Conservation (phyloP, 2,113 vertebrate species). For the Notechis scutatus region DNA sequence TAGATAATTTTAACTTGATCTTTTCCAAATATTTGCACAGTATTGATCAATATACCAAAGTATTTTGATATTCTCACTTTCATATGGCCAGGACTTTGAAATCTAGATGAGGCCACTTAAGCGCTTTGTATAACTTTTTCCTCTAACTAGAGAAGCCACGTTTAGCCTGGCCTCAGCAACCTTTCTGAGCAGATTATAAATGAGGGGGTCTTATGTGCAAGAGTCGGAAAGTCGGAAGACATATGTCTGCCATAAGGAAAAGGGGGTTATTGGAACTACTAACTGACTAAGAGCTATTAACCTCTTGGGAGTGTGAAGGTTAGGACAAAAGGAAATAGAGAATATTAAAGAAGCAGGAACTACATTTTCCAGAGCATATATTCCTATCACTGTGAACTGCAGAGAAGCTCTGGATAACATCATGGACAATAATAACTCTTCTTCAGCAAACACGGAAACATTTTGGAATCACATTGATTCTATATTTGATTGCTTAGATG, state of each 20-base stretch:
- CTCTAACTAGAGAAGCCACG: slow-evolving; percentile 31
- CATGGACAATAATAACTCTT: slow-evolving; percentile 50
- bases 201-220: slow-evolving; percentile 25
- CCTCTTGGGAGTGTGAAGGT: slow-evolving; percentile 56
- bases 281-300: slow-evolving; percentile 53
- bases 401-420: slow-evolving; percentile 65
- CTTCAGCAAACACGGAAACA: slow-evolving; percentile 16
- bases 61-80: slow-evolving; percentile 42
- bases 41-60: slow-evolving; percentile 25
- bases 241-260: slow-evolving; percentile 64
- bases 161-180: slow-evolving; percentile 16
- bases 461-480: not conserved
- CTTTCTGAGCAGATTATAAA: slow-evolving; percentile 47
- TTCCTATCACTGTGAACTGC: slow-evolving; percentile 49
- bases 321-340: slow-evolving; percentile 64
- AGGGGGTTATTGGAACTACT: slow-evolving; percentile 57
- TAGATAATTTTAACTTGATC: slow-evolving; percentile 49
- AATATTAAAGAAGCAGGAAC: slow-evolving; percentile 61
- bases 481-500: not conserved
- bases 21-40: slow-evolving; percentile 49
- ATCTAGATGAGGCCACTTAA: slow-evolving; percentile 17
- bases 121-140: slow-evolving; percentile 25
- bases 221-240: slow-evolving; percentile 51
- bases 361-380: slow-evolving; percentile 68
- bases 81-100: slow-evolving; percentile 41